phyloP scores from a whole-genome alignment of 2,113 vertebrate species.

The Austrofundulus limnaeus region DNA sequence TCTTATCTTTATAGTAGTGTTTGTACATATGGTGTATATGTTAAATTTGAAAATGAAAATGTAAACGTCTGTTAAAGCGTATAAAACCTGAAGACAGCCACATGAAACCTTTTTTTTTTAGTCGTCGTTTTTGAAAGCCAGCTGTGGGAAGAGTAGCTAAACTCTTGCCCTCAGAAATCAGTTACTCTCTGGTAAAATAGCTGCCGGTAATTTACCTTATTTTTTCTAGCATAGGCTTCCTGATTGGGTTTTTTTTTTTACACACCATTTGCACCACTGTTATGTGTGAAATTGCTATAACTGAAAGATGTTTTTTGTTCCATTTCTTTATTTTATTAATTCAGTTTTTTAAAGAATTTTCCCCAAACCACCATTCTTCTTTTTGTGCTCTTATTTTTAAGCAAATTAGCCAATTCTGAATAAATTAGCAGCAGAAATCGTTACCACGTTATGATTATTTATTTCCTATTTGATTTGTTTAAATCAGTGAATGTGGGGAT shows the following conservation, averaged over 20 bases:
- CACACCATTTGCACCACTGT: not conserved
- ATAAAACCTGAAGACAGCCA: not conserved
- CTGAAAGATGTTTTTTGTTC: not conserved
- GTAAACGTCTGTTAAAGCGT: too few species aligned
- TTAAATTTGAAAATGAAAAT: not conserved
- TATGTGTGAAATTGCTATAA: not conserved
- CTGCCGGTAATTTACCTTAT: not conserved
- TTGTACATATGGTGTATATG: not conserved
- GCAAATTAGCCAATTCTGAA: not conserved
- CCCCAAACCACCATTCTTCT: too few species aligned
- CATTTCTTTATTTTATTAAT: not conserved
- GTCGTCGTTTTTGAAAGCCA: not conserved
- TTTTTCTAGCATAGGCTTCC: not conserved
- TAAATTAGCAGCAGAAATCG: not conserved
- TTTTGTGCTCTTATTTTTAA: not conserved
- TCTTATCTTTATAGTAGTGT: not conserved
- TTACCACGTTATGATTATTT: not conserved
- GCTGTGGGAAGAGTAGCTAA: not conserved
- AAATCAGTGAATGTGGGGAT: not conserved
- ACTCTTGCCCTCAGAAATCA: not conserved
- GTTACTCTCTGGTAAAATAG: too few species aligned
- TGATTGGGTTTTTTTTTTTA: not conserved
- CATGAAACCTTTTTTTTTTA: not conserved
- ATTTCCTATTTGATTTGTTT: not conserved
- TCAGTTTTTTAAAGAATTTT: too few species aligned